Conservation (phyloP, 37 sponge, comb jelly and placozoan species). For the Geodia barretti region DNA sequence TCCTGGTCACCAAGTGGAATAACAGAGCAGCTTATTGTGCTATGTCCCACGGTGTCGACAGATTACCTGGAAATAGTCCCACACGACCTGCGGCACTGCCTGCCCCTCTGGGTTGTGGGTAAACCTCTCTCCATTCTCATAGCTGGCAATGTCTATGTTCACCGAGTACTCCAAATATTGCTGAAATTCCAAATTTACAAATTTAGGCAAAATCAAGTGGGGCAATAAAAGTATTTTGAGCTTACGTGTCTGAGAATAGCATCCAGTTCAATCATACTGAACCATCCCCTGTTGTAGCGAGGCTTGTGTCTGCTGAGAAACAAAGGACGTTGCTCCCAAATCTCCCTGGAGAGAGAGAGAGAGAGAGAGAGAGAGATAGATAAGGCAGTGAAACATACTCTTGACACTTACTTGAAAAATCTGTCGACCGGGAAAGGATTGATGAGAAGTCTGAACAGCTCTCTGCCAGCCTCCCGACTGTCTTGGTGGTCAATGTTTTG, state of each 20-base stretch:
- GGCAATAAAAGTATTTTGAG: neutral
- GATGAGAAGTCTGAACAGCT: slow-evolving; percentile 82
- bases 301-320: slow-evolving; percentile 54
- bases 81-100: slow-evolving; percentile 72
- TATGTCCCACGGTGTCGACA: neutral
- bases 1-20: no score
- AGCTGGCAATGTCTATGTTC: slow-evolving; percentile 90
- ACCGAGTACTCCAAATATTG: slow-evolving; percentile 71
- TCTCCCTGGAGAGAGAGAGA: slow-evolving; percentile 43
- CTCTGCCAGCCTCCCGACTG: slow-evolving; percentile 72
- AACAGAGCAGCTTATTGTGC: neutral
- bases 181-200: slow-evolving; percentile 32
- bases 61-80: slow-evolving; percentile 79
- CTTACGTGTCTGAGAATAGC: slow-evolving; percentile 80
- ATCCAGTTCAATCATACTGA: slow-evolving; percentile 83
- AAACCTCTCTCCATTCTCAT: slow-evolving; percentile 75
- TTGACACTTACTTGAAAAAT: slow-evolving; percentile 83
- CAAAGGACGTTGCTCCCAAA: slow-evolving; percentile 93
- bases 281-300: slow-evolving; percentile 78
- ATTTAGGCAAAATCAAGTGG: neutral
- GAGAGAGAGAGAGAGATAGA: neutral
- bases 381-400: neutral
- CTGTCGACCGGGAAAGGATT: slow-evolving; percentile 60
- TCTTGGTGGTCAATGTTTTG: slow-evolving; percentile 32
- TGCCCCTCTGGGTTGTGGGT: slow-evolving; percentile 88